Percentiles rank a stretch among this genome's conserved stretches.
Evolutionary conservation across 2,113 vertebrate species (phyloP).

Genomic region (Vidua chalybeata): DNA sequence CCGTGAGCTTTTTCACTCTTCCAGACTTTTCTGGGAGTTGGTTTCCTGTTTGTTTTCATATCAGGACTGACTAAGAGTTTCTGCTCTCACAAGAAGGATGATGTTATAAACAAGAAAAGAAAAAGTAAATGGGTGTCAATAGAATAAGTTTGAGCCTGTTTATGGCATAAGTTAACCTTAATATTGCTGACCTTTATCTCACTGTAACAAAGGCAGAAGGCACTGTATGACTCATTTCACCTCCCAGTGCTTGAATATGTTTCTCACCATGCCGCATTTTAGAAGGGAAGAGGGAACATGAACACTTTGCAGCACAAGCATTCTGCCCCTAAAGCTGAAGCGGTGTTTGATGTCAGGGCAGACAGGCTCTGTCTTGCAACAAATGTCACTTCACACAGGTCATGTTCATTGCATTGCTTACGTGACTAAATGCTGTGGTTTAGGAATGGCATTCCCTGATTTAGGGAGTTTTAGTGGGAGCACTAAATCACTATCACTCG

Average conservation of each 20-base stretch:
- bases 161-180: background rate
- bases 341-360: accelerated
- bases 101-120: background rate
- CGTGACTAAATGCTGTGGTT: background rate
- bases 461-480: too few relatives aligned
- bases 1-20: background rate
- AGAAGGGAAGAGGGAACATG: background rate
- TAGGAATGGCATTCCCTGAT: background rate
- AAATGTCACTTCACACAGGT: background rate
- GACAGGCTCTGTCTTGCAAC: background rate
- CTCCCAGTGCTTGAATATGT: background rate
- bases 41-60: background rate
- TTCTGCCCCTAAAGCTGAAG: background rate
- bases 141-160: background rate
- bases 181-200: background rate
- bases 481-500: background rate
- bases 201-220: background rate
- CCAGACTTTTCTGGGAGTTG: background rate
- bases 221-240: background rate
- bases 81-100: background rate
- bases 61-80: background rate
- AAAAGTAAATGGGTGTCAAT: background rate
- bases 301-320: background rate
- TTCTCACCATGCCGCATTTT: background rate
- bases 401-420: background rate